Evolutionary conservation across 2,113 vertebrate genomes (phyloP).

Genomic region (Nycticorax nycticorax): DNA sequence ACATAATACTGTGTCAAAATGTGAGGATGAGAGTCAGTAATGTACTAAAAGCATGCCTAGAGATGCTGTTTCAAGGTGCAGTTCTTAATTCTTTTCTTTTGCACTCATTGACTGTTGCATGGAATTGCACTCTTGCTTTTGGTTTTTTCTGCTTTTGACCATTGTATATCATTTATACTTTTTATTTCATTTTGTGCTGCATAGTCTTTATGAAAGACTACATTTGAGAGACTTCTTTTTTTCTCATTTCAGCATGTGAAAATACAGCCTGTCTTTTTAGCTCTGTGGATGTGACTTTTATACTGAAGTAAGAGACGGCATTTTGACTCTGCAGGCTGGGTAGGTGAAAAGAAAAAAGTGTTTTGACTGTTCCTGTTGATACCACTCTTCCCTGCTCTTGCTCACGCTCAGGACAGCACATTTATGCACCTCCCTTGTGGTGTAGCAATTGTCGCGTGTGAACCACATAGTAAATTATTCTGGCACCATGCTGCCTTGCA

Average conservation of each 20-base stretch:
- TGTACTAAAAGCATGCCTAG: neutral
- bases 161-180: neutral
- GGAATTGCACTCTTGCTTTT: neutral
- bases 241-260: neutral
- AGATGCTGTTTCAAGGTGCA: neutral
- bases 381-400: neutral
- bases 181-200: neutral
- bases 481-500: neutral
- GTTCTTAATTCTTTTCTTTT: neutral
- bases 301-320: accelerated
- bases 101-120: neutral
- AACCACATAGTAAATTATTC: neutral
- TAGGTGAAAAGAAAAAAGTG: neutral
- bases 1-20: neutral
- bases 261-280: neutral
- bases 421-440: neutral
- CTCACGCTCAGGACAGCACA: neutral
- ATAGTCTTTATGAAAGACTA: neutral
- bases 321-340: neutral
- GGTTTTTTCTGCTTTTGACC: neutral
- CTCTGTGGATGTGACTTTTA: neutral
- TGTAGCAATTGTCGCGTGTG: neutral
- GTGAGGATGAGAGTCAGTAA: neutral
- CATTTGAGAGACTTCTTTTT: neutral
- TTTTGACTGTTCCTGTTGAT: neutral